Conservation (phyloP, 2,797 vertebrate species). For the Distichodus sexfasciatus region DNA sequence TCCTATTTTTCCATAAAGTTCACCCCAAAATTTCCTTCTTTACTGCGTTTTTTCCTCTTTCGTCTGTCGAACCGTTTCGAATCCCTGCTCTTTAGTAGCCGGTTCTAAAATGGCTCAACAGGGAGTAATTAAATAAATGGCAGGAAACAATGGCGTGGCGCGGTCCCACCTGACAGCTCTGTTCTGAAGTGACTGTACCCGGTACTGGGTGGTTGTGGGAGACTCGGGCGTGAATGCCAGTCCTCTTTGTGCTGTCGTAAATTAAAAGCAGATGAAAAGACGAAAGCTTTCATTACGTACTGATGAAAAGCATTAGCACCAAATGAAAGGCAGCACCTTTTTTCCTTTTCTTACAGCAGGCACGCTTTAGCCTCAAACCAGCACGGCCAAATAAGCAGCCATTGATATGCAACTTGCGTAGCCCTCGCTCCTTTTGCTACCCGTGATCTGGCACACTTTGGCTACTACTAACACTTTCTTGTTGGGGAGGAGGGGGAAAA, state of each 20-base stretch:
- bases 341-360: slow-evolving; percentile 30
- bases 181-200: background rate
- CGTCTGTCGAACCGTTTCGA: too few relatives aligned
- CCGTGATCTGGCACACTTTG: background rate
- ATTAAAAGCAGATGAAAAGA: slow-evolving; percentile 46
- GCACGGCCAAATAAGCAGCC: background rate
- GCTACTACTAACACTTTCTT: background rate
- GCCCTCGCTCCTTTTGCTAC: background rate
- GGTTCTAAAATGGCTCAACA: background rate
- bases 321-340: slow-evolving; percentile 27
- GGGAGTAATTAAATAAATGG: background rate
- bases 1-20: too few relatives aligned
- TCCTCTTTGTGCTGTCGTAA: slow-evolving; percentile 35
- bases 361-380: slow-evolving; percentile 12
- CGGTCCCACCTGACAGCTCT: slow-evolving; percentile 10
- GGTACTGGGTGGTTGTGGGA: background rate
- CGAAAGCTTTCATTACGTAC: slow-evolving; percentile 31
- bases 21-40: too few relatives aligned
- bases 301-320: slow-evolving; percentile 30
- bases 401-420: background rate
- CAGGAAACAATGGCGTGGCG: background rate
- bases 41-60: too few relatives aligned
- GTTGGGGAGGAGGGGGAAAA: background rate
- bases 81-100: background rate
- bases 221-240: slow-evolving; percentile 18